These are phyloP conservation scores for Macrobrachium rosenbergii DNA, from an alignment of 1,140 invertebrate genomes.

Conservation along the genomic window DNA sequence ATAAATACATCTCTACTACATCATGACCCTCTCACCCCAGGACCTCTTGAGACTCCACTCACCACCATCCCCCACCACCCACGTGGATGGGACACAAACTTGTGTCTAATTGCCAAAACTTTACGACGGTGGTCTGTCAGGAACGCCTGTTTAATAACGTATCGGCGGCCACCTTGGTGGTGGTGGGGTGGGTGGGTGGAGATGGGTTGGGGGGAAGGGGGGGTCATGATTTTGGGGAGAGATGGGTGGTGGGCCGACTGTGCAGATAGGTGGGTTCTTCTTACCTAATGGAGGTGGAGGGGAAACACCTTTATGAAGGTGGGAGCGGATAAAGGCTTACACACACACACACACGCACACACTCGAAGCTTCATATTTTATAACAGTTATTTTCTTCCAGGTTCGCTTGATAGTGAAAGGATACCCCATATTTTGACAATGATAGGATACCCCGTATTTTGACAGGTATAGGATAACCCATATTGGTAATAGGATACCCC, in stretches of 20 bases:
- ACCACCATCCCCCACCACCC: neutral
- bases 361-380: neutral
- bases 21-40: neutral
- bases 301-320: neutral
- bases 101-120: constrained; percentile 28
- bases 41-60: too few species aligned
- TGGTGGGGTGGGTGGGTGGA: neutral
- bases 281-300: neutral
- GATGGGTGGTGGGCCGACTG: neutral
- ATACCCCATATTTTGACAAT: too few species aligned
- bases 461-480: too few species aligned
- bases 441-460: too few species aligned
- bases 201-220: neutral
- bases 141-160: constrained; percentile 24
- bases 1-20: neutral
- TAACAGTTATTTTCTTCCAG: too few species aligned
- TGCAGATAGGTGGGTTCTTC: neutral
- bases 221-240: too few species aligned
- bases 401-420: neutral
- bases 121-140: neutral
- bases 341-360: constrained; percentile 3
- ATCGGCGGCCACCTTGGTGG: neutral
- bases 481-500: too few species aligned
- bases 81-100: constrained; percentile 3
- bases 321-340: neutral